Evolutionary conservation across 1,140 invertebrate genomes (phyloP).

Genomic region (Tenebrio molitor): DNA sequence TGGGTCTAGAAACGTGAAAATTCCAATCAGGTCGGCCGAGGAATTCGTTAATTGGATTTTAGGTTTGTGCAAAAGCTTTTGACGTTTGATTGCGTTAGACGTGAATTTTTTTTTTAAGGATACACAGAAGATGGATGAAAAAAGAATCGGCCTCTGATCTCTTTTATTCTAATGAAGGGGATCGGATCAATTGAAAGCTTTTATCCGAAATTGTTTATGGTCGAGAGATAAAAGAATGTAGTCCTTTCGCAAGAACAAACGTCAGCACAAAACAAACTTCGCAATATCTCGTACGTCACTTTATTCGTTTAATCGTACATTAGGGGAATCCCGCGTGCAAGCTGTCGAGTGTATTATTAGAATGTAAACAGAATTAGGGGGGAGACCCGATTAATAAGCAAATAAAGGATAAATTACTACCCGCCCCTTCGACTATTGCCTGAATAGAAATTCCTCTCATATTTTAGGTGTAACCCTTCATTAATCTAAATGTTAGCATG

Average conservation of each 20-base stretch:
- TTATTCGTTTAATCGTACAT: slow-evolving; percentile 4
- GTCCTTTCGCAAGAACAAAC: slow-evolving; percentile 28
- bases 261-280: slow-evolving; percentile 37
- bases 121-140: slow-evolving; percentile 24
- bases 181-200: slow-evolving; percentile 39
- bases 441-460: slow-evolving; percentile 38
- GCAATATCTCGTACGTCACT: slow-evolving; percentile 3
- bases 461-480: slow-evolving; percentile 37
- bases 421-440: slow-evolving; percentile 9
- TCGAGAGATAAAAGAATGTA: slow-evolving; percentile 36
- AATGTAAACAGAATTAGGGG: slow-evolving; percentile 30
- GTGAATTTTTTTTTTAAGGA: slow-evolving; percentile 21
- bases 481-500: slow-evolving; percentile 37
- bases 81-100: slow-evolving; percentile 34
- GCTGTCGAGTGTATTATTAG: slow-evolving; percentile 22
- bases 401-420: slow-evolving; percentile 34
- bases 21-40: neutral
- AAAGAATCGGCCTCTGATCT: slow-evolving; percentile 32
- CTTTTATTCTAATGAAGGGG: slow-evolving; percentile 39
- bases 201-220: slow-evolving; percentile 39
- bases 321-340: neutral
- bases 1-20: no score
- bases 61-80: slow-evolving; percentile 18
- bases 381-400: slow-evolving; percentile 37
- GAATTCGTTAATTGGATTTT: slow-evolving; percentile 15